Evolutionary conservation across 2,888 invertebrate species (phyloP), one percentile per base, ranked within the genome.

Genomic region (Caradrina kadenii): DNA sequence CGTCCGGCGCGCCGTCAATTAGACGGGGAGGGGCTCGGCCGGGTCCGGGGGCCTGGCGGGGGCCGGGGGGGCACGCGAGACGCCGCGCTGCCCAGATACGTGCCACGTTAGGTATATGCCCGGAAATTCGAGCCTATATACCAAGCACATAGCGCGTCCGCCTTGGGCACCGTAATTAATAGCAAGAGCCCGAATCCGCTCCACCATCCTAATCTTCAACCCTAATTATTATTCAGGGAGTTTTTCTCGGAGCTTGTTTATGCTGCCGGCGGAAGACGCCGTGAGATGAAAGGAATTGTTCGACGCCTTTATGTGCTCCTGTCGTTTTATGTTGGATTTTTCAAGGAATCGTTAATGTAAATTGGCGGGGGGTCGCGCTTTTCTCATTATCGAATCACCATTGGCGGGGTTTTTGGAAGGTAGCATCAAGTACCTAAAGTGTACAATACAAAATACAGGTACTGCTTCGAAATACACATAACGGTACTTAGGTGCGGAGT

Each of bases 1-100:
- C 91, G 93, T 90, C 91, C 91, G 93, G 93, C 90, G 88, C 89
- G 90, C 91, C 96, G 95, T 93, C 95, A 95, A 94, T 94, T 94
- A 95, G 94, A 92, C 89, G 90, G 89, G 91, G 90, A 87, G 84
- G 88, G 86, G 81, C 63, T 82, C 89, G 87, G 84, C 79, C 81
- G 85, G 80, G 82, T 76, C 86, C 80, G 83, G 82, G 83, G 21
- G 50, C 63, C 22, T n/a, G 15, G 45, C n/a, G 22, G 85, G 85
- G 84, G 78, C 76, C 69, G 53, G 70, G 85, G 75, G 81, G 89
- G 86, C 84, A 83, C 91, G 92, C 90, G 87, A 85, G 85, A 79
- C 79, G 82, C 85, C 83, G 82, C 79, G 81, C 77, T 83, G 82
- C 83, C 86, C 87, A 78, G 77, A 78, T 78, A 78, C 86, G 89